Evolutionary conservation across 2,888 invertebrate genomes (phyloP), one percentile per base, ranked within the genome.

Genomic region (Crossocerus cetratus): DNA sequence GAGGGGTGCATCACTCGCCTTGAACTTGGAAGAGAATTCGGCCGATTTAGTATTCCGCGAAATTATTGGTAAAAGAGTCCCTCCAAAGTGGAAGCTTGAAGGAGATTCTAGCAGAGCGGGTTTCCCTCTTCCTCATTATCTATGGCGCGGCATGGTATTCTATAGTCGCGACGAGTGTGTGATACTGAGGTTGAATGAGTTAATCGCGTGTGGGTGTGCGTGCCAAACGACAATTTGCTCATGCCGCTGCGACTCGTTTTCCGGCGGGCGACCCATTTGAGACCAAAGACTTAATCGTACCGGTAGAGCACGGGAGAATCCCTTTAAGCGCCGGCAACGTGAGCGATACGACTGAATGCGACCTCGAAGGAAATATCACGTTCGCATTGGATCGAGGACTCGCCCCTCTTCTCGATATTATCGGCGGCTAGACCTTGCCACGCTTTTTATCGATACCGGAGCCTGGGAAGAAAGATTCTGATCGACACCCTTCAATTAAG

Each of bases 211-310:
- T 73, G 82, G 82, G 86, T 82, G 84, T 86, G 84, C 83, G 86
- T 87, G 87, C 86, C 87, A 87, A 80, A 80, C 84, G 88, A 88
- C 85, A 86, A 88, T 86, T 88, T 88, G 88, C 88, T 88, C 88
- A 88, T 86, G 85, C 84, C 84, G 86, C 86, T 84, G 79, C 84
- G 86, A 84, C 77, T 78, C 77, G 76, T 76, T 84, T 83, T 83
- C 76, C 77, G 84, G 85, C 83, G 86, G 84, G 79, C 82, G 84
- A 87, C 84, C 84, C 85, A 87, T 87, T 86, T 84, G 88, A 88
- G 88, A 88, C 87, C 88, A 88, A 88, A 88, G 87, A 88, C 88
- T 88, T 87, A 86, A 86, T 83, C 81, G 81, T 82, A 84, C 81
- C 77, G 82, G 77, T 83, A 83, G 82, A 83, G 85, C 84, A 82